A percentile compares a stretch with the other conserved stretches of the same genome.
Conservation (phyloP, 2,797 vertebrate species). For the Semotilus atromaculatus region DNA sequence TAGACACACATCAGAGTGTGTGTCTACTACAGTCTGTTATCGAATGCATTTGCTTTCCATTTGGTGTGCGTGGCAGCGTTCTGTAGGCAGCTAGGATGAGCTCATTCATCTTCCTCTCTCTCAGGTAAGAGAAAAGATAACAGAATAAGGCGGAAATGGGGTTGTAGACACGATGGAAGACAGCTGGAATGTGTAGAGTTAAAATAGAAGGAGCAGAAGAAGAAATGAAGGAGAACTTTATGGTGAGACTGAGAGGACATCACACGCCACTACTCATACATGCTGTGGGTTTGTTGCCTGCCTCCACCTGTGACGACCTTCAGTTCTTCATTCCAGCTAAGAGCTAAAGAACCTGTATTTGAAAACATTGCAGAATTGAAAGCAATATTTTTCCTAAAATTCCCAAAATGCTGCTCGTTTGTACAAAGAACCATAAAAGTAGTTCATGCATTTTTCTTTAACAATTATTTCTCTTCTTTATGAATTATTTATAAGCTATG, state of each 20-base stretch:
- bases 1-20: not conserved
- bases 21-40: conserved; percentile 21
- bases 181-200: conserved; percentile 47
- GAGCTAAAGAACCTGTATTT: conserved; percentile 10
- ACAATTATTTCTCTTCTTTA: not conserved
- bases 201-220: conserved; percentile 50
- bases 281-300: conserved; percentile 22
- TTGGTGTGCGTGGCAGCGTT: conserved; percentile 8
- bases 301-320: conserved; percentile 16
- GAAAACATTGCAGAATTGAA: not conserved
- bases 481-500: not conserved
- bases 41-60: conserved; percentile 51
- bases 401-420: not conserved
- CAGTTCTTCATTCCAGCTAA: not conserved
- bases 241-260: conserved; percentile 19
- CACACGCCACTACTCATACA: not conserved
- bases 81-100: conserved; percentile 27
- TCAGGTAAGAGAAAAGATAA: conserved; percentile 42
- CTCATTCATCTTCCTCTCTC: conserved; percentile 51
- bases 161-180: conserved; percentile 68
- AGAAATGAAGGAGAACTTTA: conserved; percentile 18
- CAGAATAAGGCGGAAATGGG: conserved; percentile 63
- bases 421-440: not conserved
- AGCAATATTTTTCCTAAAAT: not conserved
- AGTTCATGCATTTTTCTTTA: not conserved